These are phyloP conservation scores for Melanocharis versteri DNA, from an alignment of 2,113 vertebrate species.

Conservation along the genomic window DNA sequence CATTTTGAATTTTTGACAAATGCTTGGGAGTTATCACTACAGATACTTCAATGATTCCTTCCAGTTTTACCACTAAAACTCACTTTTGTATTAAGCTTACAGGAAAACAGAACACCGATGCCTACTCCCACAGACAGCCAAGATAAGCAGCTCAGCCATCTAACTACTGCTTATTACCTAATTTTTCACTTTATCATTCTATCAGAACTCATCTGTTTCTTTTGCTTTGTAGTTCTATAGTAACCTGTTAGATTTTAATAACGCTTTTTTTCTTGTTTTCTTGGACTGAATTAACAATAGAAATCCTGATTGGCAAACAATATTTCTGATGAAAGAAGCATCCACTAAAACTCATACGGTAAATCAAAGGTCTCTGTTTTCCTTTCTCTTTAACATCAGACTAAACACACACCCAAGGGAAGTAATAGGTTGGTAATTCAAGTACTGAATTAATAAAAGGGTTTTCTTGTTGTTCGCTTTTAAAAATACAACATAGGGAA, in stretches of 20 bases:
- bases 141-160: not conserved
- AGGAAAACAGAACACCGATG: not conserved
- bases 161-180: not conserved
- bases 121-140: not conserved
- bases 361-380: not conserved
- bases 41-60: not conserved
- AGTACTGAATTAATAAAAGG: not conserved
- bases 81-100: not conserved
- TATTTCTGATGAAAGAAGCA: not conserved
- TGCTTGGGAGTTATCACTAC: not conserved
- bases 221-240: not conserved
- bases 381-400: not conserved
- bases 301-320: not conserved
- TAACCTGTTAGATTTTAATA: not conserved
- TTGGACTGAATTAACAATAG: not conserved
- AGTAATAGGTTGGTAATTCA: not conserved
- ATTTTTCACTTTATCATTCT: not conserved
- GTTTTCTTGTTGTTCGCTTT: fast-evolving
- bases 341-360: not conserved
- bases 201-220: not conserved
- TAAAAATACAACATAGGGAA: not conserved
- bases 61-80: not conserved
- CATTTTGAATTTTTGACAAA: not conserved
- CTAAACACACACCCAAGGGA: not conserved
- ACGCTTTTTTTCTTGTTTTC: not conserved